Evolutionary conservation across 2,888 invertebrate genomes (phyloP), one percentile per base, ranked within the genome.

Genomic region (Melieria crassipennis): DNA sequence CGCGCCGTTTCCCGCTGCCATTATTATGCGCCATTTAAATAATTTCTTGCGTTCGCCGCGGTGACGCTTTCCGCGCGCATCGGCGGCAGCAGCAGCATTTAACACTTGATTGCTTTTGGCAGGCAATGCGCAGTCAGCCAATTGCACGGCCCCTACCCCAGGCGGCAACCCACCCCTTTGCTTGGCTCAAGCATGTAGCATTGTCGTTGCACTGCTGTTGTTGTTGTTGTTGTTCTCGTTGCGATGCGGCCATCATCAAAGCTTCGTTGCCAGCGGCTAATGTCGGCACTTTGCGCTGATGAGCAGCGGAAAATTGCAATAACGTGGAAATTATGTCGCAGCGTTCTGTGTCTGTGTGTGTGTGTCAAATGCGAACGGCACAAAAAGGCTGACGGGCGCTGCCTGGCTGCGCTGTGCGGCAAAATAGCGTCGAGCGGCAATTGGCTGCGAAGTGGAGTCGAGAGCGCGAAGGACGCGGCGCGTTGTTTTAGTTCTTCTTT

Each of bases 1-100:
- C 63, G 70, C 46, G 65, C 70, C 73, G 78, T 76, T 77, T 79
- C 82, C 79, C 78, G 80, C 83, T 84, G 82, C 84, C 84, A 84
- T 84, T 84, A 84, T 84, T 84, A 84, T 84, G 80, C 83, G 83
- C 84, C 84, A 84, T 84, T 84, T 84, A 84, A 84, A 84, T 83
- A 84, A 83, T 84, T 82, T 74, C 80, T 79, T 71, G 69, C 70
- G 77, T 80, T 80, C 45, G 7, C 52, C 58, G 55, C 60, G 11
- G 13, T 30, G 9, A 48, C 66, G 9, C 50, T 57, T 50, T 63
- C 16, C 57, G 58, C 45, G 62, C 42, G 13, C 43, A 58, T 5
- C 30, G 7, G 5, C 10, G 50, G 10, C 11, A 48, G n/a, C 48
- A 50, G 43, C 65, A 60, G 71, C 72, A 69, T 68, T 75, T 75